Evolutionary conservation across 2,113 vertebrate species (phyloP).

Genomic region (Pachyramphus minor): DNA sequence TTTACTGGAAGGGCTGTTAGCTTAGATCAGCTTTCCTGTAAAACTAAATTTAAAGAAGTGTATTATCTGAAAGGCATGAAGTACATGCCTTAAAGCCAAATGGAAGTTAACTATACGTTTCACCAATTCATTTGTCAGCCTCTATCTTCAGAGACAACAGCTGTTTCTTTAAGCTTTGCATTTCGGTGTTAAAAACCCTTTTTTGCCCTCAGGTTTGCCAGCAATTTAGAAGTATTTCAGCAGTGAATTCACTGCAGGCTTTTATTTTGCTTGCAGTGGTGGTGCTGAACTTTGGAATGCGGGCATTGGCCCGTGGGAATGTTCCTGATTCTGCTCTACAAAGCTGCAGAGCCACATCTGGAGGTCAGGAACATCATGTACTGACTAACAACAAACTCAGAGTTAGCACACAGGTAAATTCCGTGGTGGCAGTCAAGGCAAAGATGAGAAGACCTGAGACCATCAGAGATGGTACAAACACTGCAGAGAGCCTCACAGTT

Average conservation of each 20-base stretch:
- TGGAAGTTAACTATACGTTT: neutral
- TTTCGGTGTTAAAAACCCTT: neutral
- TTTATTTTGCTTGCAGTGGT: neutral
- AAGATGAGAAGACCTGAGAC: neutral
- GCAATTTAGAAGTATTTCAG: neutral
- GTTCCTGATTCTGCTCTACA: neutral
- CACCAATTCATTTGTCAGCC: neutral
- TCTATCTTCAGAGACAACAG: neutral
- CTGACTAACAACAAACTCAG: neutral
- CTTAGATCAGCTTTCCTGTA: neutral
- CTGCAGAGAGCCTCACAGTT: neutral
- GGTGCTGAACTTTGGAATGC: neutral
- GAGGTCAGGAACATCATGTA: neutral
- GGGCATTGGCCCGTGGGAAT: neutral
- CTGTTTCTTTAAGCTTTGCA: neutral
- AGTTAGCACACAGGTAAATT: neutral
- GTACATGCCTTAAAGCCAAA: neutral
- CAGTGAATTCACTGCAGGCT: neutral
- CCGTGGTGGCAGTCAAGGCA: neutral
- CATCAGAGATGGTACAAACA: neutral
- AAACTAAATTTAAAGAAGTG: neutral
- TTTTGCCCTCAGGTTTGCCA: neutral
- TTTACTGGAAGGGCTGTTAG: neutral
- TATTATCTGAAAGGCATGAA: neutral
- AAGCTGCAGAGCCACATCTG: neutral